Base-by-base conservation (phyloP, 64 coral and sea anemone genomes). In the Anthopleura sola region DNA sequence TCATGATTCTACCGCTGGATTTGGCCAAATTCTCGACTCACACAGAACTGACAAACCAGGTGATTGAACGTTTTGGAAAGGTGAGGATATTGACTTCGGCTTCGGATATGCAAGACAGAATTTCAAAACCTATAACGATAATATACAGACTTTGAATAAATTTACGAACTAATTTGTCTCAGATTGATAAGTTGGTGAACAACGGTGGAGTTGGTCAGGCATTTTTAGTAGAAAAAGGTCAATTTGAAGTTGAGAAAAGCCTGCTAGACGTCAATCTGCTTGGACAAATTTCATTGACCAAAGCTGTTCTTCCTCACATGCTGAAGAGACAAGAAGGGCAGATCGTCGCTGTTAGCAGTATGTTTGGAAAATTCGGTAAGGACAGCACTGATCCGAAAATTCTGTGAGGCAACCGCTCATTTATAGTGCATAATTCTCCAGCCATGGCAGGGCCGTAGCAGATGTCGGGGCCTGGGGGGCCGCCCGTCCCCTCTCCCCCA, bases 271-370 rank as follows among this genome's bases (percentile, higher is more conserved):
- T 89, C 11, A 98, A 98, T 55, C 74, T 92, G 3, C 49, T 94
- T 31, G 95, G 95, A 0, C 86, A 89, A 78, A 98, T 98, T 21
- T 98, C 95, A 0, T 49, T 98, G 19, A 98, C 95, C 7, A 94
- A 98, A 74, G 84, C 87, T 36, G 95, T 98, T 4, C 69, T 94
- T 48, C 89, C 89, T 75, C 68, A 92, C 80, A 98, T 98, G 95
- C 82, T 98, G 38, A 0, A 60, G 60, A 77, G 32, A 32, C 78
- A 80, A 15, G 23, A 12, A 34, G 95, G 95, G 6, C 95, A 98
- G 39, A 86, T 98, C 80, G 95, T 91, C 48, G 95, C 92, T 37
- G 71, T 98, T 1, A 92, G 84, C n/a, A 98, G 95, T 53, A 54
- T 86, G 4, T 55, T 80, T 20, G 95, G 89, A 32, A 94, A 91